Evolutionary conservation across 2,113 vertebrate genomes (phyloP).

Genomic region (Syrrhaptes paradoxus): DNA sequence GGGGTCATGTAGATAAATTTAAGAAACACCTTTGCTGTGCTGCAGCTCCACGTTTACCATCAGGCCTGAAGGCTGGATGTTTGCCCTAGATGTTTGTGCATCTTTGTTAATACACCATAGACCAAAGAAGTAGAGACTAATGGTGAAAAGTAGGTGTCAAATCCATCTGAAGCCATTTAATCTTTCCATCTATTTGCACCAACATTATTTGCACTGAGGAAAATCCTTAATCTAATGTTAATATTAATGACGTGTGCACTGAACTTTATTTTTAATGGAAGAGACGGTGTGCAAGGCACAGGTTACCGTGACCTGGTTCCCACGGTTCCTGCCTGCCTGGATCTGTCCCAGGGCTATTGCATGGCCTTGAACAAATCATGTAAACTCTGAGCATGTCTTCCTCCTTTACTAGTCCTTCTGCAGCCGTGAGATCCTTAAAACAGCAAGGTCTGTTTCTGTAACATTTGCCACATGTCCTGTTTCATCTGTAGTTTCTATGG

Average conservation of each 20-base stretch:
- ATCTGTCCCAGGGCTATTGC: neutral
- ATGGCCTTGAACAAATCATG: neutral
- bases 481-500: neutral
- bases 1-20: neutral
- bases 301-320: neutral
- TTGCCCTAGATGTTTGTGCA: neutral
- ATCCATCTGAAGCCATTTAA: neutral
- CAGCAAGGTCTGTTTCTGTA: neutral
- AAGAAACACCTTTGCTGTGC: neutral
- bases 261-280: conserved; percentile 28
- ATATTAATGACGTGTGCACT: neutral
- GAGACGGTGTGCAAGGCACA: neutral
- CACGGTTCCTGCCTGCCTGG: neutral
- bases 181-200: conserved; percentile 24
- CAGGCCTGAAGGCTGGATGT: neutral
- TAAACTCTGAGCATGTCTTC: neutral
- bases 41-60: neutral
- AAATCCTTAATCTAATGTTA: too few species aligned
- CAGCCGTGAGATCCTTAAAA: neutral
- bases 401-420: neutral
- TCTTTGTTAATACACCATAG: neutral
- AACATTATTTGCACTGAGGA: conserved; percentile 22
- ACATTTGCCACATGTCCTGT: neutral
- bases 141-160: neutral
- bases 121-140: neutral